These are phyloP conservation scores for Chironomus riparius DNA, from an alignment of 2,888 invertebrate species.

Conservation along the genomic window DNA sequence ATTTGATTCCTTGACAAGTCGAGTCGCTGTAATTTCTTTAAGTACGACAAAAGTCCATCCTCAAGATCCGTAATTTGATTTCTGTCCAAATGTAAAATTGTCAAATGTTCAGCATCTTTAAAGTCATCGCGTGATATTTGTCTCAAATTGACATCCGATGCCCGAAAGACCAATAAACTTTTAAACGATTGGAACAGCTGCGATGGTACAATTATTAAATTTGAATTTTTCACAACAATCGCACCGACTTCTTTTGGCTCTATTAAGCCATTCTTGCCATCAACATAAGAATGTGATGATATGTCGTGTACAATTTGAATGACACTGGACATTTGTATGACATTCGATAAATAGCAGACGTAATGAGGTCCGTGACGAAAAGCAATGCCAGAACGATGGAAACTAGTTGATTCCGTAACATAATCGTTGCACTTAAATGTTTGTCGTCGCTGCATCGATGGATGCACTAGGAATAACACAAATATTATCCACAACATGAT, in stretches of 20 bases:
- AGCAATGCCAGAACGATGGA: neutral
- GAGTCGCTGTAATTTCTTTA: neutral
- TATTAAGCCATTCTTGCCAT: neutral
- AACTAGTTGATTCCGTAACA: neutral
- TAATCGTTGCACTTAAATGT: slow-evolving; percentile 7
- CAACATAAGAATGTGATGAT: neutral
- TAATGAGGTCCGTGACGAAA: slow-evolving; percentile 1
- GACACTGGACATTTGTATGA: neutral
- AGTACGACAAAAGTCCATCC: neutral
- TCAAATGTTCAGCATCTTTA: neutral
- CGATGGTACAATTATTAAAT: neutral
- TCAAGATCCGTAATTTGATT: neutral
- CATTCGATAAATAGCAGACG: neutral
- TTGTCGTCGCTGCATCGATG: neutral
- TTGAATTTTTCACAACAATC: neutral
- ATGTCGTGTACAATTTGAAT: neutral
- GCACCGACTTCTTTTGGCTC: slow-evolving; percentile 2
- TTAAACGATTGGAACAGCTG: neutral
- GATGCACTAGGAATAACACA: neutral
- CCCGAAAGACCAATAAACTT: neutral
- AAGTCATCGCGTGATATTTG: neutral
- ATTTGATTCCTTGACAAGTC: neutral
- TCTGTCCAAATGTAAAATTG: neutral
- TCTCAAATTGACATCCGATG: neutral
- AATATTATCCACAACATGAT: neutral